A percentile compares a stretch with the other conserved stretches of the same genome.
phyloP scores from a whole-genome alignment of 2,797 vertebrate genomes.

The Syndactyla subalaris region DNA sequence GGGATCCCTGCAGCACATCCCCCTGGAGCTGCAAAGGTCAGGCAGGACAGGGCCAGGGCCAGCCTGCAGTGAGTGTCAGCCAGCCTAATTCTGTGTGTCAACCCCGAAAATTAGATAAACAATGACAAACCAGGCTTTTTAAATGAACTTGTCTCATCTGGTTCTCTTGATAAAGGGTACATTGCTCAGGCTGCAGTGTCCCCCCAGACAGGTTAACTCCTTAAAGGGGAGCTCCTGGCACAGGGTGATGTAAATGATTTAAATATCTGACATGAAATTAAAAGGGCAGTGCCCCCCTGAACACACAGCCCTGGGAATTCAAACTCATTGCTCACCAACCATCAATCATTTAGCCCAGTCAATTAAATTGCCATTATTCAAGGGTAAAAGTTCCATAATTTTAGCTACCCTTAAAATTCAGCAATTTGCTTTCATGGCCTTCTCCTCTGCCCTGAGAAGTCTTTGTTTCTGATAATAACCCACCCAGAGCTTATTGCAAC shows the following conservation, averaged over 20 bases:
- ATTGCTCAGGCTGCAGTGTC: conserved; percentile 62
- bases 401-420: neutral
- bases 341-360: conserved; percentile 48
- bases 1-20: neutral
- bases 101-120: conserved; percentile 87
- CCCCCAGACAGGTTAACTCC: conserved; percentile 74
- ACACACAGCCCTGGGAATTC: conserved; percentile 29
- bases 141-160: conserved; percentile 91
- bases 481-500: neutral
- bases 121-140: conserved; percentile 79
- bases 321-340: conserved; percentile 32
- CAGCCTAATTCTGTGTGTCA: conserved; percentile 85
- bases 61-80: conserved; percentile 76
- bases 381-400: conserved; percentile 1
- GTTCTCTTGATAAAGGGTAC: conserved; percentile 80
- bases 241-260: conserved; percentile 37
- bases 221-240: conserved; percentile 18
- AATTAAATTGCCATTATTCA: conserved; percentile 46
- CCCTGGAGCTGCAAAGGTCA: conserved; percentile 70
- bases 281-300: conserved; percentile 44
- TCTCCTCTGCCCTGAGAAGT: neutral
- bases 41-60: conserved; percentile 69
- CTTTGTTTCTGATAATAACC: neutral
- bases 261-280: conserved; percentile 55
- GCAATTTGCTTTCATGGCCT: neutral